phyloP scores from a whole-genome alignment of 2,113 vertebrate species.

The Castor canadensis region DNA sequence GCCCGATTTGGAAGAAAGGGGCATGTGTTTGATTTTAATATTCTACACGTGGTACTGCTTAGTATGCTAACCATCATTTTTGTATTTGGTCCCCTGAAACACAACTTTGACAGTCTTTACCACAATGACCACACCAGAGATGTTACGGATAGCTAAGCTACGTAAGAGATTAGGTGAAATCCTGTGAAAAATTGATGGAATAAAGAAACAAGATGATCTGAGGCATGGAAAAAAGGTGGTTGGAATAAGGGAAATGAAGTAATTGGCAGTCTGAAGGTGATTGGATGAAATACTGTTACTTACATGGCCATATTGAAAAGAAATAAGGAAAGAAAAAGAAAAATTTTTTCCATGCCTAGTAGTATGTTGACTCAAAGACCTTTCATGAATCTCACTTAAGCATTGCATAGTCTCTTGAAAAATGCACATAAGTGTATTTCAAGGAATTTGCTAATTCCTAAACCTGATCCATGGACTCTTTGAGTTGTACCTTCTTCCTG shows the following conservation, averaged over 20 bases:
- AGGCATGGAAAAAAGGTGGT: no score
- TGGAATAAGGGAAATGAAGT: no score
- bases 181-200: no score
- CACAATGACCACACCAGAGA: no score
- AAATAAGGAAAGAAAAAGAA: background rate
- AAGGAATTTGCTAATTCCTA: background rate
- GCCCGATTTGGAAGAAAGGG: background rate
- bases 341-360: background rate
- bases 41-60: background rate
- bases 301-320: background rate
- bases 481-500: background rate
- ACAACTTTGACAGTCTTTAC: no score
- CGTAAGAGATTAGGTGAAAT: no score
- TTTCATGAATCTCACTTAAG: background rate
- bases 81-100: no score
- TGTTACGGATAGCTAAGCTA: no score
- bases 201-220: no score
- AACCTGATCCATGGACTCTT: background rate
- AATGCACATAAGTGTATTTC: background rate
- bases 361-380: background rate
- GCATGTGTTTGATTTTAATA: background rate
- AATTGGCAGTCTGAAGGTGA: no score
- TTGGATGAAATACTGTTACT: background rate
- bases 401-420: background rate
- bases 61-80: no score